Evolutionary conservation across 2,888 invertebrate genomes (phyloP).

Genomic region (Strigamia crassipes): DNA sequence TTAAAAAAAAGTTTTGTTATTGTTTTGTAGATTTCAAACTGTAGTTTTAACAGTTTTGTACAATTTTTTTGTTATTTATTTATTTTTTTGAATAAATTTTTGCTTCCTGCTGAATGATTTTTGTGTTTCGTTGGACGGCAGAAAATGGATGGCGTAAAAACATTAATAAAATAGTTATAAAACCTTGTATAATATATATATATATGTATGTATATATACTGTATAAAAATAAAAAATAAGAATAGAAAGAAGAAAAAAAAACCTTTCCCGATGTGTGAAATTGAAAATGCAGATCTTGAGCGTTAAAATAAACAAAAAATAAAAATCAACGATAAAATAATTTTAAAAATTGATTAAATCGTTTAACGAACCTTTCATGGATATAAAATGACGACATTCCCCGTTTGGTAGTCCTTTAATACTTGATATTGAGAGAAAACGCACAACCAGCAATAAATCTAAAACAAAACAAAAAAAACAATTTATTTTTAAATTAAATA

Average conservation of each 20-base stretch:
- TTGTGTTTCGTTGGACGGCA: background rate
- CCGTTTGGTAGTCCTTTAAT: constrained; percentile 78
- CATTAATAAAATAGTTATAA: background rate
- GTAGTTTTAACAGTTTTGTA: background rate
- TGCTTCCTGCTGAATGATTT: background rate
- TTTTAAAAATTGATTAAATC: background rate
- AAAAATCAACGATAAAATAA: no score
- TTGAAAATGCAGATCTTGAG: background rate
- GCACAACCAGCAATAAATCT: constrained; percentile 86
- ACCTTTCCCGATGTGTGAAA: background rate
- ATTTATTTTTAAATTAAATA: constrained; percentile 1
- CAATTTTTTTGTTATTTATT: background rate
- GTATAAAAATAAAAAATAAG: no score
- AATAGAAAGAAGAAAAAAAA: no score
- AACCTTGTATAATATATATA: background rate
- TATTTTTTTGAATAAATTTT: background rate
- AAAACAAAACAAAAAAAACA: constrained; percentile 59
- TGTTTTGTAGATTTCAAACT: background rate
- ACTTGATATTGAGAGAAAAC: constrained; percentile 84
- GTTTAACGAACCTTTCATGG: constrained; percentile 60
- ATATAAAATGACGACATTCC: constrained; percentile 80
- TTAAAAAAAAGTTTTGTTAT: no score
- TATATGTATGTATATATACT: background rate
- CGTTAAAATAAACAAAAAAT: no score
- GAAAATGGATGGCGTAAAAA: background rate